Evolutionary conservation across 2,113 vertebrate genomes (phyloP).

Genomic region (Myanophis thanlyinensis): DNA sequence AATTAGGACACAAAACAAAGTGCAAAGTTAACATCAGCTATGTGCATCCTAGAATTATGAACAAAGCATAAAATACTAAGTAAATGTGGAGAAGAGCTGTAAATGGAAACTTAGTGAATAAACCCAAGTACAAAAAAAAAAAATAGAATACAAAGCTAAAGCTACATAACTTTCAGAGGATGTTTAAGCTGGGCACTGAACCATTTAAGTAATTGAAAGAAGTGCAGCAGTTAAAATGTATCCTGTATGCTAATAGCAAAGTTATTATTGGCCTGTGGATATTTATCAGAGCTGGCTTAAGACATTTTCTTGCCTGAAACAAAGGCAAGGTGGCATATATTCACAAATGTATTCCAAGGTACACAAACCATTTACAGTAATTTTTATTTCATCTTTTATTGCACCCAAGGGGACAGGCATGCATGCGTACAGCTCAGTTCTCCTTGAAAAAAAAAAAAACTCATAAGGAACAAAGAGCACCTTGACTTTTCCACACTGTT

Average conservation of each 20-base stretch:
- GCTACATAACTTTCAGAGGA: neutral
- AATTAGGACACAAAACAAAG: constrained; percentile 4
- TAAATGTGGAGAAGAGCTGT: neutral
- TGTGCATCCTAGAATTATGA: neutral
- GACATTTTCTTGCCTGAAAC: neutral
- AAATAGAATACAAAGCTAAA: neutral
- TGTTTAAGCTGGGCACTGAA: neutral
- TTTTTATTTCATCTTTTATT: neutral
- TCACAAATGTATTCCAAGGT: neutral
- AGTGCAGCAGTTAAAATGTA: neutral
- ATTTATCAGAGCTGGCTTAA: neutral
- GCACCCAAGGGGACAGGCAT: neutral
- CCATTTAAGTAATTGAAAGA: neutral
- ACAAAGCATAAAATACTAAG: neutral
- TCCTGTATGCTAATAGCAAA: neutral
- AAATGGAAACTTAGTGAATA: neutral
- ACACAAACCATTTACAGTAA: neutral
- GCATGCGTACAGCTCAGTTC: neutral
- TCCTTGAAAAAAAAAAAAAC: neutral
- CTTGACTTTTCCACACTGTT: neutral
- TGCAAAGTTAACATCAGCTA: neutral
- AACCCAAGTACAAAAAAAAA: neutral
- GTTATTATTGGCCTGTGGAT: neutral
- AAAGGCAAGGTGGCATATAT: neutral
- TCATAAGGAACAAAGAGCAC: neutral